Evolutionary conservation across 2,797 vertebrate genomes (phyloP), one percentile per base, ranked within the genome.

Genomic region (Cynodonichthys magdalenae): DNA sequence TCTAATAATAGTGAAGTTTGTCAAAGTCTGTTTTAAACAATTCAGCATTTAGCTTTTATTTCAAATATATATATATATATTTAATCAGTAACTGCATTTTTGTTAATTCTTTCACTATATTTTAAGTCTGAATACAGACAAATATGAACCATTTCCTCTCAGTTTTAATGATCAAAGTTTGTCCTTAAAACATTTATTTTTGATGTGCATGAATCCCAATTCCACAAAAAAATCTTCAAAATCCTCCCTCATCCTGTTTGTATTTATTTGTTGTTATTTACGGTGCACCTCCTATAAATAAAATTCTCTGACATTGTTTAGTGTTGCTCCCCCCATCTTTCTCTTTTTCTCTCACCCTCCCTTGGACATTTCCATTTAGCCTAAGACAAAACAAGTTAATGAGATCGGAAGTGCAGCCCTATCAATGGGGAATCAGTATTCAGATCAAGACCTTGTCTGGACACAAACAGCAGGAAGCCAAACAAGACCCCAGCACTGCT

Each of bases 361-460:
- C 68, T 83, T 44, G 67, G 79, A 87, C 82, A 52, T 88, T 88
- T 85, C 86, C 81, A 83, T 91, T 91, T 88, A 87, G 75, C 76
- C 74, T 71, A 87, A 93, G 92, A 93, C 92, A 93, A 93, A 94
- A 93, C 90, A 93, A 86, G 85, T 87, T 93, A 93, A 93, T 92
- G 92, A 91, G 87, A 91, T 91, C 89, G 90, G 90, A 94, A 92
- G 88, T 87, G 80, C 82, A 54, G 84, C 81, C 79, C 87, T 90
- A 92, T 92, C 90, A 92, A 92, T 83, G 86, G 86, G 66, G 85
- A 89, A 93, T 92, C 90, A 87, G 89, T 86, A 91, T 92, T 92
- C 81, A 87, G 88, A 91, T 91, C 86, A 84, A 89, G 84, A 79
- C 84, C 89, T 78, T 84, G 86, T 87, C 87, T 89, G 90, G 89